These are phyloP conservation scores for Hipposideros armiger DNA, from an alignment of 2,113 vertebrate genomes.

Conservation along the genomic window DNA sequence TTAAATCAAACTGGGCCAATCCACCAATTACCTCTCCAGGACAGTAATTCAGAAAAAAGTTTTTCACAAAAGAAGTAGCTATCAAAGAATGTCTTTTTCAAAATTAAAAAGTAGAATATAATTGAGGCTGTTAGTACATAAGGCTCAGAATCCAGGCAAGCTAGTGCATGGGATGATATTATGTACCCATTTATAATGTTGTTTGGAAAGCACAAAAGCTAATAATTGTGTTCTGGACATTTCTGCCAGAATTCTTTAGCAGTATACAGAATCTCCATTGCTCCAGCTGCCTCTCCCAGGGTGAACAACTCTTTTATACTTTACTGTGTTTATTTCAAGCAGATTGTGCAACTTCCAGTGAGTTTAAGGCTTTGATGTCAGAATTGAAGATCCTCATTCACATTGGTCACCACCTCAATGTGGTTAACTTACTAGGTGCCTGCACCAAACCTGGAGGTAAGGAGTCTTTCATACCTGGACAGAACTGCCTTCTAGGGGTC, in stretches of 20 bases:
- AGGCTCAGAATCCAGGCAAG: background rate
- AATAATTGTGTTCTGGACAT: constrained; percentile 69
- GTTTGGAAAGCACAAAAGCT: constrained; percentile 71
- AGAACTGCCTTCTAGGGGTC: background rate
- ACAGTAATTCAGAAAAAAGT: background rate
- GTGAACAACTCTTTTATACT: background rate
- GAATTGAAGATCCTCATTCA: constrained; percentile 98
- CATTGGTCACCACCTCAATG: constrained; percentile 96
- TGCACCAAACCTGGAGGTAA: constrained; percentile 97
- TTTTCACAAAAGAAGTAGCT: background rate
- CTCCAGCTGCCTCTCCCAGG: background rate
- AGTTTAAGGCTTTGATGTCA: constrained; percentile 96
- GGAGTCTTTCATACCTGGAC: constrained; percentile 28
- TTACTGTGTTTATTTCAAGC: constrained; percentile 37
- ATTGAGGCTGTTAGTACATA: background rate
- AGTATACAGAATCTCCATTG: constrained; percentile 85
- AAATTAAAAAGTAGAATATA: background rate
- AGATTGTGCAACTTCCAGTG: constrained; percentile 96
- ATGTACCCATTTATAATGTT: constrained; percentile 75
- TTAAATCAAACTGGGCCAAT: background rate
- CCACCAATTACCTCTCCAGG: background rate
- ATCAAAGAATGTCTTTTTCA: background rate
- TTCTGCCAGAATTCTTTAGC: constrained; percentile 45
- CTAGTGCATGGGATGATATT: background rate
- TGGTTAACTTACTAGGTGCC: constrained; percentile 96